These are phyloP conservation scores for Melanargia galathea DNA, from an alignment of 2,888 invertebrate species.

Conservation along the genomic window DNA sequence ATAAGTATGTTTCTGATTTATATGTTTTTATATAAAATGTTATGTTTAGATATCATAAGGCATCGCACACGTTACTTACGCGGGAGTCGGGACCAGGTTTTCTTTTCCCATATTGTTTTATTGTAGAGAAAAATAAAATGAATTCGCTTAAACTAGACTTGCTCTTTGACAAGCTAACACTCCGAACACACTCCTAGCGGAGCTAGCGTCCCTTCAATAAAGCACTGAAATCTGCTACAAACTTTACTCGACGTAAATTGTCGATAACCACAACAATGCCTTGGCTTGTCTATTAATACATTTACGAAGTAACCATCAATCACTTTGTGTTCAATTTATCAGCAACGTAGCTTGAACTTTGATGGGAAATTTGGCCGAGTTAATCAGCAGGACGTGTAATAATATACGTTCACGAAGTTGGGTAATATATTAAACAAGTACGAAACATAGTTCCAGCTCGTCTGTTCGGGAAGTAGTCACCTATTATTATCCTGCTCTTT, in stretches of 20 bases:
- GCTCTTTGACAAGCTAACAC: background rate
- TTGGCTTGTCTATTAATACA: conserved; percentile 13
- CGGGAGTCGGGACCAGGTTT: too few relatives aligned
- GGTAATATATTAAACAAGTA: conserved; percentile 8
- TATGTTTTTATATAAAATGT: too few relatives aligned
- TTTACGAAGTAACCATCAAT: conserved; percentile 20
- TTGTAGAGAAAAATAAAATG: background rate
- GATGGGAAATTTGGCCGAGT: conserved; percentile 22
- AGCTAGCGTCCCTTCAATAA: background rate
- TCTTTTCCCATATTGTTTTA: too few relatives aligned
- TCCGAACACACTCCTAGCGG: too few relatives aligned
- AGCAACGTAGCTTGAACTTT: conserved; percentile 21
- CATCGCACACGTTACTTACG: too few relatives aligned
- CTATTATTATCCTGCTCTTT: conserved; percentile 1
- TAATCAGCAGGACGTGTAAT: conserved; percentile 20
- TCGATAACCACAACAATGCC: background rate
- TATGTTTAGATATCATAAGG: too few relatives aligned
- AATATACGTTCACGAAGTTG: conserved; percentile 22
- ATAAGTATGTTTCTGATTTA: too few relatives aligned
- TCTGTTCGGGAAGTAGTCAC: background rate
- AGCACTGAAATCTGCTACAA: background rate
- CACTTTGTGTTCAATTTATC: conserved; percentile 25
- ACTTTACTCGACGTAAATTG: background rate
- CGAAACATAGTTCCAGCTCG: conserved; percentile 6
- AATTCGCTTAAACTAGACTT: too few relatives aligned